A percentile compares a stretch with the other conserved stretches of the same genome.
Evolutionary conservation across 2,113 vertebrate species (phyloP).

Genomic region (Suncus etruscus): DNA sequence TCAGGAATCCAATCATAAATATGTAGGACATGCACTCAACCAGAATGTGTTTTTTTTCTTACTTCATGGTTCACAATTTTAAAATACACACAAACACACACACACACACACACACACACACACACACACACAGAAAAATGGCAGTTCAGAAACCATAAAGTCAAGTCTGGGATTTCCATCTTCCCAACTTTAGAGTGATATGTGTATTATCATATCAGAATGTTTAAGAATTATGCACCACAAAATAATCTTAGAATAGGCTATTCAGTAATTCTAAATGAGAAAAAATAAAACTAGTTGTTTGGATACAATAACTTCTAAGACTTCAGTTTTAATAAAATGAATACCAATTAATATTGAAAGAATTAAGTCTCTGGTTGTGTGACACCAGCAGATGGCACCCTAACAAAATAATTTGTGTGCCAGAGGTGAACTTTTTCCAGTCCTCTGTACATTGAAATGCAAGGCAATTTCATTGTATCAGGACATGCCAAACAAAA

Average conservation of each 20-base stretch:
- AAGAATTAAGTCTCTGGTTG: slow-evolving; percentile 72
- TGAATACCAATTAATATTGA: slow-evolving; percentile 10
- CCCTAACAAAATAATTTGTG: slow-evolving; percentile 91
- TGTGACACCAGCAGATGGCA: slow-evolving; percentile 90
- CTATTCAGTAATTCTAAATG: neutral
- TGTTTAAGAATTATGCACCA: neutral
- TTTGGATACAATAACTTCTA: slow-evolving; percentile 23
- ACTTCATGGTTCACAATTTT: too few relatives aligned
- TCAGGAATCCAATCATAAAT: too few relatives aligned
- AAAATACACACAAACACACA: neutral
- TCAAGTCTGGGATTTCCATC: neutral
- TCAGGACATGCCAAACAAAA: neutral
- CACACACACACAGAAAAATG: too few relatives aligned
- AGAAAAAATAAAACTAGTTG: neutral
- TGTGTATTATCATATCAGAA: neutral
- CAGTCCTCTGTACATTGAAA: slow-evolving; percentile 64
- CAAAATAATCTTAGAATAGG: neutral
- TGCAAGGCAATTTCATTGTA: slow-evolving; percentile 57
- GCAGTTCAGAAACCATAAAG: neutral
- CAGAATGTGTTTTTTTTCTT: too few relatives aligned
- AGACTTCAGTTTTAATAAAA: slow-evolving; percentile 48
- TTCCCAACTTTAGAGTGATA: slow-evolving; percentile 15
- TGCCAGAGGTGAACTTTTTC: slow-evolving; percentile 46
- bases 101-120: too few relatives aligned
- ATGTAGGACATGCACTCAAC: too few relatives aligned